Evolutionary conservation across 1,140 invertebrate genomes (phyloP), one percentile per base, ranked within the genome.

Genomic region (Drosophila bocki): DNA sequence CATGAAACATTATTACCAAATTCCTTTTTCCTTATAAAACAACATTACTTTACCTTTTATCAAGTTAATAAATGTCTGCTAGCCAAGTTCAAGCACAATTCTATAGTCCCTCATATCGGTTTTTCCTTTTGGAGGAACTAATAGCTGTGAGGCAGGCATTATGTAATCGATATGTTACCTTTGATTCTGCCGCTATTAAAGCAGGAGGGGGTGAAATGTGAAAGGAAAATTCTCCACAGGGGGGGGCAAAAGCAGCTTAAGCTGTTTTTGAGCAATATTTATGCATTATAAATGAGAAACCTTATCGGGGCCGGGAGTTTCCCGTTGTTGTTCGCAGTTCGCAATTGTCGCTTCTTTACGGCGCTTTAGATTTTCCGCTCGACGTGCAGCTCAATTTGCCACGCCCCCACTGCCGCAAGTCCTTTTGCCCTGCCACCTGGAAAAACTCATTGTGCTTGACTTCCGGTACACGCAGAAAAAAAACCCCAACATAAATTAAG

Each of bases 351-450:
- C 75, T 78, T 37, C 74, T 78, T 78, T 77, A 82, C 67, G 80
- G 37, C 54, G 67, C 75, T 78, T 75, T 50, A 74, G 48, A 56
- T 84, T 72, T 84, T 83, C 80, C 81, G 76, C 65, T 80, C 51
- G 47, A 75, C 75, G 60, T 78, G 75, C 75, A 82, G 69, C 78
- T 86, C 82, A 86, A 85, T 85, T 82, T 85, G 57, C 75, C 64
- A 75, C 64, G 47, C 78, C 74, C 59, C 65, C 56, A 17, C 2
- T 3, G 48, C 51, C 42, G 2, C 47, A 19, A 32, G 9, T 12
- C 48, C 48, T 11, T 7, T 11, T 41, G n/a, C 48, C 22, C 58
- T 29, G 45, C 42, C 6, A 44, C 58, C 50, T 33, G 50, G 29
- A 51, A 51, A 47, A 51, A 33, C 50, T 51, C 50, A 51, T 51